Conservation (phyloP, 2,888 invertebrate species). For the Mactromeris polynyma region DNA sequence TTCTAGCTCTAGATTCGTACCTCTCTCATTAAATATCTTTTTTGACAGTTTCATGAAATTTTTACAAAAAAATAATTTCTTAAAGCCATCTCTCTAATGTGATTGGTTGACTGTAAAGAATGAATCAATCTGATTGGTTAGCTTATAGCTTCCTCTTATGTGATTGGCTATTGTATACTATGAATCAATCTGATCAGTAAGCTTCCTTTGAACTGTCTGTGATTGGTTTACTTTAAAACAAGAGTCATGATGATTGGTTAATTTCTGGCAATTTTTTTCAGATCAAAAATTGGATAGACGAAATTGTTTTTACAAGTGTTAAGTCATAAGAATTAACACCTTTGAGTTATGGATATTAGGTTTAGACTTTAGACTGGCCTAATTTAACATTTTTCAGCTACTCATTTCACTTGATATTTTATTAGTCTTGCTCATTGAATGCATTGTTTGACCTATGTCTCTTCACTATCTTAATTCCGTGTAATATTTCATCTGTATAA, state of each 20-base stretch:
- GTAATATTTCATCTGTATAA: background rate
- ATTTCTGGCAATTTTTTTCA: no score
- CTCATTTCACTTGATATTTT: conserved; percentile 1
- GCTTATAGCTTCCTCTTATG: background rate
- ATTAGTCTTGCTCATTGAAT: background rate
- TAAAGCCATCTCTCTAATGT: background rate
- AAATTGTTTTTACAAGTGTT: no score
- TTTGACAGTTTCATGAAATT: no score
- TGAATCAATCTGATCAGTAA: background rate
- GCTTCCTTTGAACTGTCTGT: background rate
- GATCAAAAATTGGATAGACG: background rate
- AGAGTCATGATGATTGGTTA: background rate
- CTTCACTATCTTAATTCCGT: conserved; percentile 2
- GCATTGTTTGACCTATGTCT: background rate
- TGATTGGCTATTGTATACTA: background rate
- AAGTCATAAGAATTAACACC: no score
- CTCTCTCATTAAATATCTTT: no score
- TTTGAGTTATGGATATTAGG: background rate
- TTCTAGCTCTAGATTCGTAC: background rate
- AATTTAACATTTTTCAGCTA: background rate
- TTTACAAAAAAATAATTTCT: no score
- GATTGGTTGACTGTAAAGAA: background rate
- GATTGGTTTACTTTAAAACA: conserved; percentile 2
- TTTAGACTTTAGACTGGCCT: background rate
- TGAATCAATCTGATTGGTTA: background rate